Evolutionary conservation across 2,113 vertebrate genomes (phyloP), one percentile per base, ranked within the genome.

Genomic region (Sitta europaea): DNA sequence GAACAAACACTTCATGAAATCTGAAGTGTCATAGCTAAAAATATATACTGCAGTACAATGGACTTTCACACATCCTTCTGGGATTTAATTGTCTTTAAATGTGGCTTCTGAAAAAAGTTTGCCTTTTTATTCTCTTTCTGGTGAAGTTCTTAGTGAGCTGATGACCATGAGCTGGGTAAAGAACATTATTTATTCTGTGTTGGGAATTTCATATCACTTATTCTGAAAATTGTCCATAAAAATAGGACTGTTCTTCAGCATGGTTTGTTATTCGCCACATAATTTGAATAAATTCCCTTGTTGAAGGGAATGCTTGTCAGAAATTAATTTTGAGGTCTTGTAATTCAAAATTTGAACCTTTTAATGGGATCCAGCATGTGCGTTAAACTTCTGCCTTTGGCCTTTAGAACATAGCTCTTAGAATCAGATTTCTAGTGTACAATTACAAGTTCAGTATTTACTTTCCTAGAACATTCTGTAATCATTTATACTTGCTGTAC

Each of bases 11-110:
- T 88, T 94, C 77, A 70, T 93, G 86, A 94, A 88, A 96, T 67
- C 55, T 86, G 82, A 92, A 92, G 81, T 90, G 27, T 80, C 67
- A 77, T 59, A 71, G 53, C 92, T 95, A 84, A 95, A 97, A 92
- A 87, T 80, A 78, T 31, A 10, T 82, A 29, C 36, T 73, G 45
- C 45, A 57, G 29, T 67, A 47, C 1, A 2, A 27, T 78, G 45
- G 77, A 57, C 55, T 78, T 96, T 40, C 28, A 54, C 42, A 75
- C 16, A 47, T 78, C 43, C 76, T 61, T 87, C 40, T 78, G 73
- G 61, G 45, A 42, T 79, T 91, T 68, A 86, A n/a, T 31, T 86
- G 63, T 78, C 36, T 89, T 87, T 72, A 92, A 76, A 68, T 62
- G 57, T 5, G 25, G 31, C 17, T 84, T 91, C 31, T 78, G 57